A percentile compares a stretch with the other conserved stretches of the same genome.
Conservation (phyloP, 2,113 vertebrate genomes). For the Anolis sagrei region DNA sequence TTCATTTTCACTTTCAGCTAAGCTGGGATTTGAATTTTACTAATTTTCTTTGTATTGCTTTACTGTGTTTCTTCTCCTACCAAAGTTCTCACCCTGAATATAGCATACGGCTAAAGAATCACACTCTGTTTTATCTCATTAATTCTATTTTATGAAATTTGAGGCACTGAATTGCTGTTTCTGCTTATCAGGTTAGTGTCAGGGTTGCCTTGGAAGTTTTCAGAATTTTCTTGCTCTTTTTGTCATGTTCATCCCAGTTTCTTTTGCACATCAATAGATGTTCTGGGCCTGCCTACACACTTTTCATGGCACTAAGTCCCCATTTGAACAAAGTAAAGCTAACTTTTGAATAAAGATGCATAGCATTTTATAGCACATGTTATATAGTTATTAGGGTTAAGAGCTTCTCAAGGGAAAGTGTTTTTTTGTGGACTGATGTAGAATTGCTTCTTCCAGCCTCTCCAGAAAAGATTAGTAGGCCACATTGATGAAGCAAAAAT, state of each 20-base stretch:
- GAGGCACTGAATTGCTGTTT: background rate
- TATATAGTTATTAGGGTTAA: background rate
- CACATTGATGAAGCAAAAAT: no score
- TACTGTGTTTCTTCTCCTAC: background rate
- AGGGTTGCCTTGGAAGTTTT: background rate
- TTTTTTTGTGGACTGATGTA: background rate
- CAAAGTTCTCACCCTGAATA: background rate
- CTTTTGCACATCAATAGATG: background rate
- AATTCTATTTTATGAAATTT: background rate
- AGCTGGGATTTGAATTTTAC: slow-evolving; percentile 26
- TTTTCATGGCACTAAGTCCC: accelerated
- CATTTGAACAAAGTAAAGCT: accelerated
- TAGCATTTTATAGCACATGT: background rate
- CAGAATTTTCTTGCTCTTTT: accelerated
- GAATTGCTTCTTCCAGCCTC: background rate
- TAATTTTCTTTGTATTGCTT: slow-evolving; percentile 7
- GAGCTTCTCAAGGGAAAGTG: no score
- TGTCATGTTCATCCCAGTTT: background rate
- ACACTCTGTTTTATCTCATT: background rate
- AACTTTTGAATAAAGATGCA: background rate
- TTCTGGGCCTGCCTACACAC: background rate
- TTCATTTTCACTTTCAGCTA: slow-evolving; percentile 29
- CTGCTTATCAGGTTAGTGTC: background rate
- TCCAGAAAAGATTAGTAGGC: no score
- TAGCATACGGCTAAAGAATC: background rate